phyloP scores from a whole-genome alignment of 2,797 vertebrate species.

The Sebastes itinus region DNA sequence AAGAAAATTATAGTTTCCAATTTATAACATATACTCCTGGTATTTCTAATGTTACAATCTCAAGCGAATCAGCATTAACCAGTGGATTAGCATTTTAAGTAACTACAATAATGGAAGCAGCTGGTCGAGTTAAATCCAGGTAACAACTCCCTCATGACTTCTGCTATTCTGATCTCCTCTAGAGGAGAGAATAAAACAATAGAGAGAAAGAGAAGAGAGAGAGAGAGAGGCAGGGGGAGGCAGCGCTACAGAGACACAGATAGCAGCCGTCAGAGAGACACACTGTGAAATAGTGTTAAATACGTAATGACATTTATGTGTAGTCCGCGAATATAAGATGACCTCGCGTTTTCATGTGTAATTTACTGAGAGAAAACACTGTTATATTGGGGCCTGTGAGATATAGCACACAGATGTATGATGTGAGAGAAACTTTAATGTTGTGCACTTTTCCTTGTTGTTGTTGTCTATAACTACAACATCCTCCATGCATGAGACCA shows the following conservation, averaged over 20 bases:
- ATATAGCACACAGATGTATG: not conserved
- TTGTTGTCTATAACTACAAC: not conserved
- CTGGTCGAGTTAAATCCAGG: constrained; percentile 38
- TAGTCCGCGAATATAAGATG: constrained; percentile 14
- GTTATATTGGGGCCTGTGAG: not conserved
- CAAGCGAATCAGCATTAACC: constrained; percentile 30
- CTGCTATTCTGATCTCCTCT: constrained; percentile 35
- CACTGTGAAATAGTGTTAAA: constrained; percentile 14
- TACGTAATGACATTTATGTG: constrained; percentile 32
- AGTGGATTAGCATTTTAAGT: constrained; percentile 30
- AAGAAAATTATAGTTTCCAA: not conserved
- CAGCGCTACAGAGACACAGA: not conserved
- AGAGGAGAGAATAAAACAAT: not conserved
- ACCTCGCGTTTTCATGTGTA: constrained; percentile 4
- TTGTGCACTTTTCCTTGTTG: not conserved
- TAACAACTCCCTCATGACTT: constrained; percentile 33
- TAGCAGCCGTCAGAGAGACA: constrained; percentile 18
- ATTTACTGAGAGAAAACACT: constrained; percentile 19
- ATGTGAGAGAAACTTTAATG: constrained; percentile 12
- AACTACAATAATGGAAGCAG: constrained; percentile 26
- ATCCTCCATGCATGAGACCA: not conserved
- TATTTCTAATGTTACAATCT: constrained; percentile 1
- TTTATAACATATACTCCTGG: not conserved
- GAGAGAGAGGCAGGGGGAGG: not conserved
- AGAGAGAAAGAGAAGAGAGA: not conserved